These are phyloP conservation scores for Lasaia peninsularis DNA, from an alignment of 1,140 invertebrate species.

Conservation along the genomic window DNA sequence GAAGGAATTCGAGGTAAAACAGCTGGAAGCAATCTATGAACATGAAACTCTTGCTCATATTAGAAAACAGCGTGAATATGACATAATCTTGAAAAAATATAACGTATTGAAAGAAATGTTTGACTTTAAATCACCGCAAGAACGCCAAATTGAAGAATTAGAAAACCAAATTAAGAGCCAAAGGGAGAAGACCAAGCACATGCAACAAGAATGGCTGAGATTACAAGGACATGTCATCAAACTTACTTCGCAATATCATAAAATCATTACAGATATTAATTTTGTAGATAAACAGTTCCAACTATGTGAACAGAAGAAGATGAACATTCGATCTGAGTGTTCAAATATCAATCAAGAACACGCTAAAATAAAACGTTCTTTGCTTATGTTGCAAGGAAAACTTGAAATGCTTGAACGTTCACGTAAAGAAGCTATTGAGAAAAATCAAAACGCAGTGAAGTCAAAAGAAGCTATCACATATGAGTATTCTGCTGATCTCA, in stretches of 20 bases:
- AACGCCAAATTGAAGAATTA: constrained; percentile 75
- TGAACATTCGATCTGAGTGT: constrained; percentile 82
- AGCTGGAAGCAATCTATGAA: constrained; percentile 75
- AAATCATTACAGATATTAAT: constrained; percentile 81
- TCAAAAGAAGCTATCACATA: constrained; percentile 78
- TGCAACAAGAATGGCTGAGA: constrained; percentile 86
- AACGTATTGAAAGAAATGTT: constrained; percentile 73
- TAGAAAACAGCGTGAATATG: constrained; percentile 77
- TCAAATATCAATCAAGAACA: constrained; percentile 79
- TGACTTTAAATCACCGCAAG: constrained; percentile 63
- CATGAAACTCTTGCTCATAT: constrained; percentile 60
- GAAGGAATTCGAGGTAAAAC: constrained; percentile 66
- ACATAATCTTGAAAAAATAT: constrained; percentile 77
- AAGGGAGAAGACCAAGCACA: constrained; percentile 78
- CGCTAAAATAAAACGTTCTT: constrained; percentile 76
- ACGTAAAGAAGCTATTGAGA: constrained; percentile 78
- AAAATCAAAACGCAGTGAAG: constrained; percentile 79
- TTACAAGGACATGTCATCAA: constrained; percentile 83
- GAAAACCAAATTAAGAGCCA: constrained; percentile 80
- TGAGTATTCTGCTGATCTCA: constrained; percentile 76
- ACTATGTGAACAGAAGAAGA: constrained; percentile 85
- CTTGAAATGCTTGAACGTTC: constrained; percentile 79
- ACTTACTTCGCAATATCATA: constrained; percentile 81
- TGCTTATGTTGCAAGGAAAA: constrained; percentile 79
- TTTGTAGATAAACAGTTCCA: constrained; percentile 84